A percentile compares a stretch with the other conserved stretches of the same genome.
These are phyloP conservation scores for Chrysotoxum bicinctum DNA, from an alignment of 2,888 invertebrate genomes.

Conservation along the genomic window DNA sequence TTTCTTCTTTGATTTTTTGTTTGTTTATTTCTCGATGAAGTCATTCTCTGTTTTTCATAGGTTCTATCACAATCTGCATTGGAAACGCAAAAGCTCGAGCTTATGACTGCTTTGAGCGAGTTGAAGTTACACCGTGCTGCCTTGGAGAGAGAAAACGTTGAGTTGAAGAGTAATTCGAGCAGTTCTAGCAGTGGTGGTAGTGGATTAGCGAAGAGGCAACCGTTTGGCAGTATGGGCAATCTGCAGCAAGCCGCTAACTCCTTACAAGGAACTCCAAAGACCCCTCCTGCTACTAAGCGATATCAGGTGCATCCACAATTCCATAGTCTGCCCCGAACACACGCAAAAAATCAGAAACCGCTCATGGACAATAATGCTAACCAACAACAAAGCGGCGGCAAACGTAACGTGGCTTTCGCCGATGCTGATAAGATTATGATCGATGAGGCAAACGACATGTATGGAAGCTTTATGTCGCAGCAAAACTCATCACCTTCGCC, in stretches of 20 bases:
- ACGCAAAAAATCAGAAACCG: constrained; percentile 81
- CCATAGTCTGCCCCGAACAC: constrained; percentile 90
- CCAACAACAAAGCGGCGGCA: constrained; percentile 71
- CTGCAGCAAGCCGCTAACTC: constrained; percentile 76
- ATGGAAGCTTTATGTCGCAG: constrained; percentile 81
- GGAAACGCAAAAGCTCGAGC: constrained; percentile 96
- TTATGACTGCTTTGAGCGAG: constrained; percentile 96
- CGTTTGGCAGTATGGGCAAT: constrained; percentile 81
- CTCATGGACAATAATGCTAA: constrained; percentile 76
- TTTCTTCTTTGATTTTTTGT: constrained; percentile 4
- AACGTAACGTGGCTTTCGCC: constrained; percentile 81
- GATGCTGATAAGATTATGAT: constrained; percentile 84
- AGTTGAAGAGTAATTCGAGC: constrained; percentile 84
- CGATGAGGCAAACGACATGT: constrained; percentile 80
- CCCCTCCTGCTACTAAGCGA: constrained; percentile 89
- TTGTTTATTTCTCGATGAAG: constrained; percentile 36
- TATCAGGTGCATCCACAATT: constrained; percentile 90
- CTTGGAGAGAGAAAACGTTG: constrained; percentile 93
- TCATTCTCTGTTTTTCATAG: constrained; percentile 84
- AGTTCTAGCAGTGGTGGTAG: constrained; percentile 77
- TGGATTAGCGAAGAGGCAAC: constrained; percentile 76
- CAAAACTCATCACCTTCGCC: constrained; percentile 82
- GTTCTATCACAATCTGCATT: constrained; percentile 92
- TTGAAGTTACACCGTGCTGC: constrained; percentile 93
- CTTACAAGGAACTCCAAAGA: constrained; percentile 81